Percentiles rank a stretch among this genome's conserved stretches.
Conservation (phyloP, 2,113 vertebrate species). For the Anolis carolinensis region DNA sequence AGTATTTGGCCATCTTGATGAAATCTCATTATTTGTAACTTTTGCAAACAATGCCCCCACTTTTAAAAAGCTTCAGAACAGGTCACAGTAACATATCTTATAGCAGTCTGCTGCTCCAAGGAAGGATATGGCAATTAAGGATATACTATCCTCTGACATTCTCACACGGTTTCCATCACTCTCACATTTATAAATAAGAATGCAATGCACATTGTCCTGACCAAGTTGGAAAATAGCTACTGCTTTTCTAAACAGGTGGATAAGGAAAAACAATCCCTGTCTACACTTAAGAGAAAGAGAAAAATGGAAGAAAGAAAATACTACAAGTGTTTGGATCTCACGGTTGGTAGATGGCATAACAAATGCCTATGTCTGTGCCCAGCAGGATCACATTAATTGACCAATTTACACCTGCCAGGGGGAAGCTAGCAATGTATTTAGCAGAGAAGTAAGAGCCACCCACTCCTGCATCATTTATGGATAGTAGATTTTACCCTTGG, state of each 20-base stretch:
- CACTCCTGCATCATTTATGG: constrained; percentile 40
- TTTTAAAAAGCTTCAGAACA: background rate
- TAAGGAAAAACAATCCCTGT: background rate
- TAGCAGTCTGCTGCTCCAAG: background rate
- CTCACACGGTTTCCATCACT: background rate
- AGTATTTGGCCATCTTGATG: no score
- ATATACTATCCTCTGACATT: background rate
- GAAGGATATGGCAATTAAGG: background rate
- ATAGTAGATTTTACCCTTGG: constrained; percentile 51
- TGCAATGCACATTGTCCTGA: background rate
- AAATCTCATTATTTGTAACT: background rate
- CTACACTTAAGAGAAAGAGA: background rate
- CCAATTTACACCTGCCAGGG: constrained; percentile 31
- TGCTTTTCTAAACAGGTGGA: background rate
- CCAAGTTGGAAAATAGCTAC: background rate
- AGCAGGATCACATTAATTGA: background rate
- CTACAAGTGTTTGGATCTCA: background rate
- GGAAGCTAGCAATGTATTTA: background rate
- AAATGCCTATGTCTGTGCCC: constrained; percentile 10
- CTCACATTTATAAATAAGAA: background rate
- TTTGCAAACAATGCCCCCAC: background rate
- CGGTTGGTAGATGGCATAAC: background rate
- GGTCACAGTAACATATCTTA: background rate
- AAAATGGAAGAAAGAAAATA: background rate
- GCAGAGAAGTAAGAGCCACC: background rate